Percentiles rank a stretch among this genome's conserved stretches.
These are phyloP conservation scores for Dicyrtomina minuta DNA, from an alignment of 2,888 invertebrate genomes.

Conservation along the genomic window DNA sequence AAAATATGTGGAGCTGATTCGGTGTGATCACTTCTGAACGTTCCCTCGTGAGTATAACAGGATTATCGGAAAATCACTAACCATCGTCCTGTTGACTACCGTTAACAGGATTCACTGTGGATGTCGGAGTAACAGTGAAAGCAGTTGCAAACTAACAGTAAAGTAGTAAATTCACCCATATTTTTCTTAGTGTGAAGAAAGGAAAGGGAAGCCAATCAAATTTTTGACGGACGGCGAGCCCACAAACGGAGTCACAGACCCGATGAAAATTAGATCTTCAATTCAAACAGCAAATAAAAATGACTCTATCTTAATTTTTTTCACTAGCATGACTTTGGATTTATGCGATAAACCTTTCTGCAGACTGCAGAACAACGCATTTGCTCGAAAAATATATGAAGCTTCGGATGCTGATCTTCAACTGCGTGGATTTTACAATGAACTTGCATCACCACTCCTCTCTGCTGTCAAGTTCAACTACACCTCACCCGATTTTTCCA, in stretches of 20 bases:
- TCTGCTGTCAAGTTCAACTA: slow-evolving; percentile 69
- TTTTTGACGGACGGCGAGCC: slow-evolving; percentile 58
- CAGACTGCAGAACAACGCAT: slow-evolving; percentile 57
- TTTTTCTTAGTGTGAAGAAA: no score
- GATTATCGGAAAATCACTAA: no score
- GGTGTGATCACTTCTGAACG: no score
- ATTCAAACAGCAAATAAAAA: slow-evolving; percentile 46
- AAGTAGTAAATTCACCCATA: no score
- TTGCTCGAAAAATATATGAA: slow-evolving; percentile 57
- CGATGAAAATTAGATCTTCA: slow-evolving; percentile 53
- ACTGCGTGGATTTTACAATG: slow-evolving; percentile 57
- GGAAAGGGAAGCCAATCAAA: slow-evolving; percentile 28
- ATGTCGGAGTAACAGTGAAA: no score
- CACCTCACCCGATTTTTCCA: slow-evolving; percentile 50
- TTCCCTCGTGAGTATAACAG: no score
- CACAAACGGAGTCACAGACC: slow-evolving; percentile 55
- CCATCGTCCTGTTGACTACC: no score
- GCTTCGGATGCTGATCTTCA: slow-evolving; percentile 56
- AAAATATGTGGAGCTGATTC: no score
- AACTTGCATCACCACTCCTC: slow-evolving; percentile 69
- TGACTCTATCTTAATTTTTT: slow-evolving; percentile 54
- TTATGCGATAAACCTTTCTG: slow-evolving; percentile 56
- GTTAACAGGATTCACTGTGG: no score
- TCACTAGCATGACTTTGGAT: slow-evolving; percentile 56
- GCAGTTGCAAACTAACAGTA: no score